A percentile compares a stretch with the other conserved stretches of the same genome.
phyloP scores from a whole-genome alignment of 1,140 invertebrate genomes.

The Orussus abietinus region DNA sequence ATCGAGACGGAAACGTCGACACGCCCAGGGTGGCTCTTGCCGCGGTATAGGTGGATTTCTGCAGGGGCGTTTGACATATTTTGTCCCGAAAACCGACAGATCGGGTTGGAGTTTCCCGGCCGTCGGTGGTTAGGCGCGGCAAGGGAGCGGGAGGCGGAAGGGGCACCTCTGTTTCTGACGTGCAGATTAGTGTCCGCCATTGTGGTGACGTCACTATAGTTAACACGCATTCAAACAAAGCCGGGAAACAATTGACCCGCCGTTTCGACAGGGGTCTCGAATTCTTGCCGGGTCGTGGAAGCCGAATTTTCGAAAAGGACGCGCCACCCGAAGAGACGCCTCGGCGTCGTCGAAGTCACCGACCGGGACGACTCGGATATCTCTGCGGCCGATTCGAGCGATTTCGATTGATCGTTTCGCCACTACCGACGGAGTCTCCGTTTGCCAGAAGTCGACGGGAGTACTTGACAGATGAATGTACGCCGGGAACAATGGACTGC shows the following conservation, averaged over 20 bases:
- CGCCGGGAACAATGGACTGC: conserved; percentile 45
- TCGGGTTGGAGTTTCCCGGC: conserved; percentile 33
- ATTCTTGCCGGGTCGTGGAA: conserved; percentile 4
- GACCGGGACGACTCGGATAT: too few relatives aligned
- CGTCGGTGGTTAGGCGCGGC: conserved; percentile 22
- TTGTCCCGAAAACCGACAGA: conserved; percentile 49
- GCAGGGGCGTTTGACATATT: conserved; percentile 49
- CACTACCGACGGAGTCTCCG: conserved; percentile 10
- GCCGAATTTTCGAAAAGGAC: too few relatives aligned
- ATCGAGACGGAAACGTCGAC: too few relatives aligned
- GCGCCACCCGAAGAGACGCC: too few relatives aligned
- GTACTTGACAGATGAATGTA: conserved; percentile 52
- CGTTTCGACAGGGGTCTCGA: neutral
- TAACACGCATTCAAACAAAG: conserved; percentile 49
- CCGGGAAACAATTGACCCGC: conserved; percentile 32
- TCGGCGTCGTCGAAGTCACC: too few relatives aligned
- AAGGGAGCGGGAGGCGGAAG: conserved; percentile 27
- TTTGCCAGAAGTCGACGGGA: conserved; percentile 36
- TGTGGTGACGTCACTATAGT: conserved; percentile 52
- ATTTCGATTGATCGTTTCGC: conserved; percentile 12
- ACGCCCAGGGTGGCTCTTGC: too few relatives aligned
- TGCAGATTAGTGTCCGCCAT: conserved; percentile 56
- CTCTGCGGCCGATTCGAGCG: too few relatives aligned
- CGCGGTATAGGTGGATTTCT: too few relatives aligned
- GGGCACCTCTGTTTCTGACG: conserved; percentile 50